Base-by-base conservation (phyloP, 2,113 vertebrate species). In the Chunga burmeisteri region DNA sequence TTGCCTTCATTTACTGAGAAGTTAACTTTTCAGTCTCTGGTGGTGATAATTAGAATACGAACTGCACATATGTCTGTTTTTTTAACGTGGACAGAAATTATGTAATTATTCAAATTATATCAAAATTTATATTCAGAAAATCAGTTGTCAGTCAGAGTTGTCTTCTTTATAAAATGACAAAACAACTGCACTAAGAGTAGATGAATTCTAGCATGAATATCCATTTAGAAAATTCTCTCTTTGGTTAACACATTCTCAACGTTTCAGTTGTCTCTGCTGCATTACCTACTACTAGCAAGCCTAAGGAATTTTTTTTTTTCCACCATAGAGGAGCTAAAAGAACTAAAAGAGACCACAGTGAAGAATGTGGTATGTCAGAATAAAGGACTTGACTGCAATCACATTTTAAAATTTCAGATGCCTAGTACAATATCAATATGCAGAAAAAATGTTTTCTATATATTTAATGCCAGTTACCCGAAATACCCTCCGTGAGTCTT, bases 81-180 rank as follows among this genome's bases (percentile, higher is more conserved):
- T 89, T 91, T 47, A 92, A 95, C 13, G 18, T 95, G 96, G 96
- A 97, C 97, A 96, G 95, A 95, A 96, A 95, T 96, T 95, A 95
- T 96, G 93, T 97, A 95, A 97, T 97, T 97, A 97, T 97, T 97
- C 95, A 96, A 97, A 96, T 95, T 95, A 95, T 95, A 96, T 93
- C 95, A 95, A 91, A 93, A 97, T 95, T 97, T 92, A 95, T 94
- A 94, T 97, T 95, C 91, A 87, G 77, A 94, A 94, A 95, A 97
- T 94, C 89, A 94, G 93, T 95, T 97, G 96, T 96, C 96, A 97
- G 83, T 96, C 96, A 96, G 52, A 94, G 96, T 77, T 79, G 81
- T 95, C 94, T 71, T 94, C 93, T 94, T 88, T 93, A 77, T 56
- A 74, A 95, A 94, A 97, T 94, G 95, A 96, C 82, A 95, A 96